Percentiles rank a stretch among this genome's conserved stretches.
Evolutionary conservation across 2,797 vertebrate species (phyloP).

Genomic region (Peromyscus aztecus): DNA sequence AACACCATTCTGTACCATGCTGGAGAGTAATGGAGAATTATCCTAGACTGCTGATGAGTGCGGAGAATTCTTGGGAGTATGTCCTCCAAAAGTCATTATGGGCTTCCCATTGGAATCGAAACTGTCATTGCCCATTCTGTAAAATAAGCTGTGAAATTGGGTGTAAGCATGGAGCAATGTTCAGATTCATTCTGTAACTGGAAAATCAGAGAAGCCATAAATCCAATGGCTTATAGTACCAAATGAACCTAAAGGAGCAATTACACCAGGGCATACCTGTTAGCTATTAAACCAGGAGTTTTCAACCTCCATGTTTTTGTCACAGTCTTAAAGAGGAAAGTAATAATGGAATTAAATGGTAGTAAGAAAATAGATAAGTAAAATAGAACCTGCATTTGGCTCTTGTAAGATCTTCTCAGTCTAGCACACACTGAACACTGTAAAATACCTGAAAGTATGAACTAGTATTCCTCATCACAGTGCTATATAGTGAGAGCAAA

Average conservation of each 20-base stretch:
- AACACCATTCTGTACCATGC: not conserved
- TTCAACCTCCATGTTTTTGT: not conserved
- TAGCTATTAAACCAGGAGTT: not conserved
- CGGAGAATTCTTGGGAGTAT: not conserved
- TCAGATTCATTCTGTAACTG: not conserved
- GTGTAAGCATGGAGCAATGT: not conserved
- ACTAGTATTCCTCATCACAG: not conserved
- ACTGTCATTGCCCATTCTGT: not conserved
- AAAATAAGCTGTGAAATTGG: not conserved
- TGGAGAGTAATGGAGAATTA: not conserved
- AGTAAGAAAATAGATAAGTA: not conserved
- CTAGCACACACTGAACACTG: not conserved
- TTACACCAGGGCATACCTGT: fast-evolving
- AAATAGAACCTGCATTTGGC: not conserved
- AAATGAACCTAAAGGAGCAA: not conserved
- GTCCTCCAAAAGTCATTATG: not conserved
- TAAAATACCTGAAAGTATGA: not conserved
- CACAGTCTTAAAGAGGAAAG: not conserved
- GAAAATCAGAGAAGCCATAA: not conserved
- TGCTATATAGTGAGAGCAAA: not conserved
- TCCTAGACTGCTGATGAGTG: not conserved
- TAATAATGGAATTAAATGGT: not conserved
- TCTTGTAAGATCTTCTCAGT: not conserved
- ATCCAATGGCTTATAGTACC: not conserved
- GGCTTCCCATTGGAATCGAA: not conserved